Percentiles rank a stretch among this genome's conserved stretches.
Conservation (phyloP, 1,140 invertebrate species). For the Antheraea mylitta region DNA sequence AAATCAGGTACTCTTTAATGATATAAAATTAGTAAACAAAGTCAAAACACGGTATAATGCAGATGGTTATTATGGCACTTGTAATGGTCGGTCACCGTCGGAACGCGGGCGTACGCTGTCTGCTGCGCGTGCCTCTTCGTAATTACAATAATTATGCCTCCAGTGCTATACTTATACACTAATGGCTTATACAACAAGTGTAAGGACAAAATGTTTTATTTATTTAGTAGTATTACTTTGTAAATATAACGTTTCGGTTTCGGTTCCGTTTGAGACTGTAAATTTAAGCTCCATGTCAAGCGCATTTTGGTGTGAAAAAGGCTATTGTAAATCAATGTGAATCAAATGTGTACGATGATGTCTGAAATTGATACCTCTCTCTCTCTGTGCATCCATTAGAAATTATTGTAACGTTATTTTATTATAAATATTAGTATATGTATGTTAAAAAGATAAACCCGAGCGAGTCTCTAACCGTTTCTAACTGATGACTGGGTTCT, state of each 20-base stretch:
- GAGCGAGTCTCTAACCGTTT: too few species aligned
- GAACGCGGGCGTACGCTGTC: constrained; percentile 3
- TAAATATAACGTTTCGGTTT: background rate
- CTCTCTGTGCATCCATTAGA: too few species aligned
- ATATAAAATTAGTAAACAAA: background rate
- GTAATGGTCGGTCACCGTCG: background rate
- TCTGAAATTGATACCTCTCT: too few species aligned
- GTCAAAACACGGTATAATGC: background rate
- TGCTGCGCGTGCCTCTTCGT: constrained; percentile 46
- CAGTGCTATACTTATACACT: background rate
- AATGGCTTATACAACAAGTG: constrained; percentile 1
- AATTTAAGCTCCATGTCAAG: too few species aligned
- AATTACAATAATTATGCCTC: constrained; percentile 30
- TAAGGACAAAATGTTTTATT: background rate
- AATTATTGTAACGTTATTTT: too few species aligned
- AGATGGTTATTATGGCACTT: background rate
- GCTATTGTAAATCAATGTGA: background rate
- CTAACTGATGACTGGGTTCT: too few species aligned
- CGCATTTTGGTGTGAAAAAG: background rate
- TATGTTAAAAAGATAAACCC: background rate
- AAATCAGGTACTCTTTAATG: background rate
- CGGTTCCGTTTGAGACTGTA: too few species aligned
- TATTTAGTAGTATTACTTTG: background rate
- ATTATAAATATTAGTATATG: too few species aligned
- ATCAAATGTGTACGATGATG: too few species aligned